Conservation (phyloP, 2,888 invertebrate species). For the Elegia similella region DNA sequence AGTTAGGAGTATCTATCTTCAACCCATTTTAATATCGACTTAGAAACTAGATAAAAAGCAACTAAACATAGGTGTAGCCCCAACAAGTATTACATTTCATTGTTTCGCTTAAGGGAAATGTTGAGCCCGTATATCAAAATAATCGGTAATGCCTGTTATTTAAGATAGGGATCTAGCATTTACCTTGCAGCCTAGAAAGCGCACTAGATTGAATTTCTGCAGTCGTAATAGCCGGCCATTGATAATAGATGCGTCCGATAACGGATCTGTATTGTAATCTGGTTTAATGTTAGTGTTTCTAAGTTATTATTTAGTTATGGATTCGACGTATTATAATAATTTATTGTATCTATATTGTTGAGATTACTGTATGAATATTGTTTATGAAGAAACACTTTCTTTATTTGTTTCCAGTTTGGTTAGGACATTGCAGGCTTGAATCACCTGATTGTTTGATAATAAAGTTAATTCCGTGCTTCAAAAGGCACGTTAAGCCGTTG, state of each 20-base stretch:
- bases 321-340: background rate
- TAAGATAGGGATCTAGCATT: conserved; percentile 32
- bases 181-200: conserved; percentile 15
- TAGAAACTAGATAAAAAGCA: no score
- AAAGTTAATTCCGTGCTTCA: no score
- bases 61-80: background rate
- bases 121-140: conserved; percentile 30
- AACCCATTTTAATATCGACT: no score
- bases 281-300: conserved; percentile 3
- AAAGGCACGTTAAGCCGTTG: no score
- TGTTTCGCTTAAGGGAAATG: conserved; percentile 16
- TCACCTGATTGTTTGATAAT: no score
- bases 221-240: conserved; percentile 1
- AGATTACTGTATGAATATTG: no score
- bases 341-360: background rate
- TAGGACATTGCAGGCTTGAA: no score
- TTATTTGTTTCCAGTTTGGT: no score
- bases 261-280: conserved; percentile 7
- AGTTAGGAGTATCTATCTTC: no score
- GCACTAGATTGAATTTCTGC: conserved; percentile 12
- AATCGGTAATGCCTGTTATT: conserved; percentile 35
- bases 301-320: background rate
- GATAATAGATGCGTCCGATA: conserved; percentile 12
- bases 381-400: no score
- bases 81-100: background rate